Percentiles rank a stretch among this genome's conserved stretches.
These are phyloP conservation scores for Paraplagusia blochii DNA, from an alignment of 2,113 vertebrate species.

Conservation along the genomic window DNA sequence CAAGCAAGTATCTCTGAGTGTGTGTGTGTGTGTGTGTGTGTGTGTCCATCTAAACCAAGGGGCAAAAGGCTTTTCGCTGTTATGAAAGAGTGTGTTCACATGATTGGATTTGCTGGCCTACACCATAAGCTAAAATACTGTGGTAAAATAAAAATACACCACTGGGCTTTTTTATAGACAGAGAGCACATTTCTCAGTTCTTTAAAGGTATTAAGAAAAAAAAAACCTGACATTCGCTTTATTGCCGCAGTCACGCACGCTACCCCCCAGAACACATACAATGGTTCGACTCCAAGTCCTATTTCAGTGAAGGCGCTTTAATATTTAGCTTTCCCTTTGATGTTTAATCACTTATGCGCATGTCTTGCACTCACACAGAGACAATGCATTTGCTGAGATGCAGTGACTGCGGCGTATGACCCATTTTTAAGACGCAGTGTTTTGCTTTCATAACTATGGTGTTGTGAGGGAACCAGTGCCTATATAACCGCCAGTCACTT, in stretches of 20 bases:
- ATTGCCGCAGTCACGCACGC: conserved; percentile 10
- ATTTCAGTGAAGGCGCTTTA: conserved; percentile 46
- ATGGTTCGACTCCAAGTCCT: conserved; percentile 32
- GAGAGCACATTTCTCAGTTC: conserved; percentile 34
- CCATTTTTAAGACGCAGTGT: conserved; percentile 68
- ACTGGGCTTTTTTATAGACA: conserved; percentile 30
- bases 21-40: conserved; percentile 24
- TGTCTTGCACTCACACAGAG: conserved; percentile 40
- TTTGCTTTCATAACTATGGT: conserved; percentile 68
- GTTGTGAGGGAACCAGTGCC: conserved; percentile 35
- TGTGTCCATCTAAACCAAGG: conserved; percentile 30
- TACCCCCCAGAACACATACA: conserved; percentile 31
- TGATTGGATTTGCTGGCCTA: conserved; percentile 32
- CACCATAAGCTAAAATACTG: conserved; percentile 29
- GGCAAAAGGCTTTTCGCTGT: conserved; percentile 25
- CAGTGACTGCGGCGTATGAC: conserved; percentile 68
- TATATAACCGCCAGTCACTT: conserved; percentile 43
- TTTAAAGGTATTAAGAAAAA: conserved; percentile 49
- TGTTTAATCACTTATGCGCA: conserved; percentile 61
- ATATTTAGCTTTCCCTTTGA: conserved; percentile 65
- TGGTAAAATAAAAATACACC: conserved; percentile 40
- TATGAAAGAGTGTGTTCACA: conserved; percentile 27
- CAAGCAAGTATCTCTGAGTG: conserved; percentile 5
- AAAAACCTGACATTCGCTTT: conserved; percentile 28
- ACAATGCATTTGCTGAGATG: conserved; percentile 67